phyloP scores from a whole-genome alignment of 2,797 vertebrate genomes.

The Sciurus carolinensis region DNA sequence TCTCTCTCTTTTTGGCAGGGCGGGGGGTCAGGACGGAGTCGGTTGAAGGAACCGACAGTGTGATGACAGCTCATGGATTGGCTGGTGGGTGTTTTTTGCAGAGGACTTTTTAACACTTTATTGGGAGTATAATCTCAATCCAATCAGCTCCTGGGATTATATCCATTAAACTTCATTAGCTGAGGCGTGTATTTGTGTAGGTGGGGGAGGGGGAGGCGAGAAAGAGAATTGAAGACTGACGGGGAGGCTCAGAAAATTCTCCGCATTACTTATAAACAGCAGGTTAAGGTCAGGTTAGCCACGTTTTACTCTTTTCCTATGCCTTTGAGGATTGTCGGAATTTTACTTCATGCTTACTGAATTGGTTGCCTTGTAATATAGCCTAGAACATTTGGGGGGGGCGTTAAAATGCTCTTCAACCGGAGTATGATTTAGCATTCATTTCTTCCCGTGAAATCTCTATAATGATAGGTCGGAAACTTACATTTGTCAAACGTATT shows the following conservation, averaged over 20 bases:
- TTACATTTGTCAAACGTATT: neutral
- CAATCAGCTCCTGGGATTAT: constrained; percentile 59
- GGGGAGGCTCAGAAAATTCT: constrained; percentile 80
- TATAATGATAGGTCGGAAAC: constrained; percentile 63
- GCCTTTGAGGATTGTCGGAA: constrained; percentile 66
- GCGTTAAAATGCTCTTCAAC: constrained; percentile 41
- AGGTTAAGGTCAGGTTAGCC: constrained; percentile 81
- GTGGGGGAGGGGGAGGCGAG: constrained; percentile 77
- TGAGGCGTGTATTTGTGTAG: constrained; percentile 54
- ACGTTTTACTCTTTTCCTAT: constrained; percentile 58
- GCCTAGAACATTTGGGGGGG: constrained; percentile 68
- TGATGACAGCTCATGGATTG: constrained; percentile 60
- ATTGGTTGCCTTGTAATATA: constrained; percentile 1
- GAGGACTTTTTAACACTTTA: constrained; percentile 76
- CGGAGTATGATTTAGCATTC: constrained; percentile 74
- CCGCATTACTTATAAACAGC: constrained; percentile 83
- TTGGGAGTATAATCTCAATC: constrained; percentile 70
- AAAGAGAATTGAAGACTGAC: constrained; percentile 45
- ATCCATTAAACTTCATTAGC: constrained; percentile 82
- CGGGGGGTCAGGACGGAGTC: neutral
- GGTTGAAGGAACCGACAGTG: neutral
- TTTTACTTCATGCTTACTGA: constrained; percentile 59
- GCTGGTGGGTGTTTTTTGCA: constrained; percentile 34
- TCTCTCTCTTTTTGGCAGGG: neutral
- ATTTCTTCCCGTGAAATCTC: constrained; percentile 75